phyloP scores from a whole-genome alignment of 1,140 invertebrate species.

The Drosophila teissieri region DNA sequence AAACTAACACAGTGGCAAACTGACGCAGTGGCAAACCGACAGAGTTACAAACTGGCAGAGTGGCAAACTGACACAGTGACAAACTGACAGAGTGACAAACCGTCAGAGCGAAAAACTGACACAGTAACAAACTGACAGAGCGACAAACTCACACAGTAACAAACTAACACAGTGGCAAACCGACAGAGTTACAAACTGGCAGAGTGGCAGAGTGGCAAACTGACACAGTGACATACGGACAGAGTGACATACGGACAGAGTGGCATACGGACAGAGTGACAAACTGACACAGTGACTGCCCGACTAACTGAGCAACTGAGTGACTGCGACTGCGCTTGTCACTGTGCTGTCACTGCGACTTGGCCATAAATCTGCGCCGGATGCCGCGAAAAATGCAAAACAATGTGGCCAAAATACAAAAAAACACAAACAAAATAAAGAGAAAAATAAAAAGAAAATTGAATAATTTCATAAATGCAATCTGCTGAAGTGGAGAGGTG shows the following conservation, averaged over 20 bases:
- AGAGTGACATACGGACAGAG: too few species aligned
- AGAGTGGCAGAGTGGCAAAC: slow-evolving; percentile 13
- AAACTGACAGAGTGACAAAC: slow-evolving; percentile 10
- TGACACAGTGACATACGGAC: slow-evolving; percentile 16
- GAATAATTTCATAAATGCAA: slow-evolving; percentile 14
- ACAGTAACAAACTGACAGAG: slow-evolving; percentile 14
- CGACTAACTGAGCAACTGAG: slow-evolving; percentile 28
- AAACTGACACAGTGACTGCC: slow-evolving; percentile 35
- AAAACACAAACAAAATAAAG: too few species aligned
- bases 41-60: slow-evolving; percentile 11
- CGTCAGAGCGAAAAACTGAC: slow-evolving; percentile 22
- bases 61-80: slow-evolving; percentile 15
- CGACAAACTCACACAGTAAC: slow-evolving; percentile 22
- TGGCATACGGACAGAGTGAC: too few species aligned
- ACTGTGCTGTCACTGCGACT: slow-evolving; percentile 44
- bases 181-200: slow-evolving; percentile 8
- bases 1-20: slow-evolving; percentile 10
- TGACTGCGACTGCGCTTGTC: slow-evolving; percentile 57
- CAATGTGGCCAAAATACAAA: background rate
- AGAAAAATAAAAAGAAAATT: background rate
- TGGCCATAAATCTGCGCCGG: slow-evolving; percentile 38
- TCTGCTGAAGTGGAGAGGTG: slow-evolving; percentile 1
- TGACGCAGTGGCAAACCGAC: slow-evolving; percentile 22
- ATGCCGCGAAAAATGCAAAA: slow-evolving; percentile 1
- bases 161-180: slow-evolving; percentile 16